Evolutionary conservation across 2,888 invertebrate species (phyloP).

Genomic region (Rhimphoctona megacephalus): DNA sequence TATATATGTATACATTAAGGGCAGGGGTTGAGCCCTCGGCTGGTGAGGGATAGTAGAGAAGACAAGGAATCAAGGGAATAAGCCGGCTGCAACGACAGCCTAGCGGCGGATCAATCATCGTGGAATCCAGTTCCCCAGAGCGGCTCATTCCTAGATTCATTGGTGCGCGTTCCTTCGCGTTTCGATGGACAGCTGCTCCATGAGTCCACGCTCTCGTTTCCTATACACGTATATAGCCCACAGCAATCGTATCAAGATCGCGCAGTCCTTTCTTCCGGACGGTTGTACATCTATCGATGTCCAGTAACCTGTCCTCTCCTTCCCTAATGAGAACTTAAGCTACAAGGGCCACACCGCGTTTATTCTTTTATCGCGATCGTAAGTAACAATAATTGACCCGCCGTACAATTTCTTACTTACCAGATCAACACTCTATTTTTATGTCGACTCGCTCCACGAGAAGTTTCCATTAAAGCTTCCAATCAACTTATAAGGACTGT

Average conservation of each 20-base stretch:
- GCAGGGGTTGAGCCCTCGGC: slow-evolving; percentile 19
- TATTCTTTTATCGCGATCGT: slow-evolving; percentile 24
- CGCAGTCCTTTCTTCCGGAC: slow-evolving; percentile 38
- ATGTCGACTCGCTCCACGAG: background rate
- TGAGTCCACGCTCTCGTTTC: slow-evolving; percentile 33
- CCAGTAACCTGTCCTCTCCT: slow-evolving; percentile 39
- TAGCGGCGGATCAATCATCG: slow-evolving; percentile 76
- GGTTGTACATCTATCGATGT: slow-evolving; percentile 7
- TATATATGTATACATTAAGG: background rate
- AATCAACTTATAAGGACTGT: background rate
- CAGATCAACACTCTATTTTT: slow-evolving; percentile 1
- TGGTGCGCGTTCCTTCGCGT: slow-evolving; percentile 66
- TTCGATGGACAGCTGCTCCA: slow-evolving; percentile 63
- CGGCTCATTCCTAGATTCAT: slow-evolving; percentile 67
- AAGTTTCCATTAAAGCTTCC: slow-evolving; percentile 29
- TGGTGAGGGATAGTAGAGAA: slow-evolving; percentile 1
- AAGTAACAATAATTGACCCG: slow-evolving; percentile 44
- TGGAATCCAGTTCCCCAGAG: slow-evolving; percentile 73
- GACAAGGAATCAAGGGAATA: slow-evolving; percentile 15
- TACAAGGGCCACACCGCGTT: slow-evolving; percentile 47
- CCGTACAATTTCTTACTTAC: background rate
- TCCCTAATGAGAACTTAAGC: slow-evolving; percentile 44
- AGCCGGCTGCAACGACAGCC: slow-evolving; percentile 65
- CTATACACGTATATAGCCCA: slow-evolving; percentile 4
- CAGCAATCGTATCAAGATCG: slow-evolving; percentile 55